A percentile compares a stretch with the other conserved stretches of the same genome.
Conservation (phyloP, 2,113 vertebrate genomes). For the Syngnathoides biaculeatus region DNA sequence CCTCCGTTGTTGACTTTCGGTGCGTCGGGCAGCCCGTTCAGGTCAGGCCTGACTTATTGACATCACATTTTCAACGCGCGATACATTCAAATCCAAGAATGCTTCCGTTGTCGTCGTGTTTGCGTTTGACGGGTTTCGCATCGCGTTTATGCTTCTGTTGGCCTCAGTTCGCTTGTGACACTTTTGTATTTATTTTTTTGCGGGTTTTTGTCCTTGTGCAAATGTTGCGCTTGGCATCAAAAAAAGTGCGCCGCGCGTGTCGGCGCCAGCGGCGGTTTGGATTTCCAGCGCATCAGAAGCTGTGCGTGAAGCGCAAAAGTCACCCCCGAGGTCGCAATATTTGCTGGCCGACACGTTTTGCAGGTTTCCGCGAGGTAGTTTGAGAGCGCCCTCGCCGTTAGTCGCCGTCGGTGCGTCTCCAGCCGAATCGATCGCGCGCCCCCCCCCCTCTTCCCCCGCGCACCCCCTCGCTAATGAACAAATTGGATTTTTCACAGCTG, state of each 20-base stretch:
- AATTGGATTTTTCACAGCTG: constrained; percentile 80
- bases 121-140: background rate
- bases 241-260: constrained; percentile 23
- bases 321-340: constrained; percentile 57
- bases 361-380: background rate
- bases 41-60: background rate
- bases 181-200: no score
- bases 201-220: background rate
- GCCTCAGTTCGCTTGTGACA: background rate
- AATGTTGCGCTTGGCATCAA: background rate
- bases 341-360: constrained; percentile 49
- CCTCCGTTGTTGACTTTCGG: no score
- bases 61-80: no score
- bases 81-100: background rate
- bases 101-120: background rate
- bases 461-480: constrained; percentile 69
- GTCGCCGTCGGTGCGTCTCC: constrained; percentile 54
- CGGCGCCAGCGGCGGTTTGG: constrained; percentile 40
- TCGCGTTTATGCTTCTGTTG: background rate
- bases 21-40: no score
- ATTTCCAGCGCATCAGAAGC: constrained; percentile 64
- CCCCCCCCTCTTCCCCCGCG: constrained; percentile 20
- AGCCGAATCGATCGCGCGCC: constrained; percentile 61
- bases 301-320: constrained; percentile 69
- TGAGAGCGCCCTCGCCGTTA: background rate